Conservation (phyloP, 2,113 vertebrate genomes). For the Delphinus delphis region DNA sequence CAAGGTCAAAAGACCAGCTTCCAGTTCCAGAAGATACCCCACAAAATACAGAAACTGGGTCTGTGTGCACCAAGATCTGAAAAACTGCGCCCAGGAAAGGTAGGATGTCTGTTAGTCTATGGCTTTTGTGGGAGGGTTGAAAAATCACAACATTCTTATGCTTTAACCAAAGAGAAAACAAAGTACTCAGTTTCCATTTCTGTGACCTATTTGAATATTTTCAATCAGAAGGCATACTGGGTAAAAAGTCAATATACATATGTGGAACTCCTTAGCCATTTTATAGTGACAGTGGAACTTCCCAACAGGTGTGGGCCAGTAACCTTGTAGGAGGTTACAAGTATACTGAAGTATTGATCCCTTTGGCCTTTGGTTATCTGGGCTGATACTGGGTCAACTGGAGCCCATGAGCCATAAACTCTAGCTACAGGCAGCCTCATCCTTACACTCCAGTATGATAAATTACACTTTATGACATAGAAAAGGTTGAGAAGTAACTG, state of each 20-base stretch:
- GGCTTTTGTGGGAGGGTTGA: not conserved
- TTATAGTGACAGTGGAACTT: not conserved
- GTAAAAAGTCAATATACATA: not conserved
- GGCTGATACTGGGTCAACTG: not conserved
- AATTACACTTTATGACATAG: not conserved
- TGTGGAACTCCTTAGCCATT: slow-evolving; percentile 7
- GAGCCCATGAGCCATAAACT: not conserved
- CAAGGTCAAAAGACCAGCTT: not conserved
- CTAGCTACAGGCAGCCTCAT: not conserved
- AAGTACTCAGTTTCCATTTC: slow-evolving; percentile 17
- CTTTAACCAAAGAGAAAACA: not conserved
- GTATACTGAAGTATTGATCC: not conserved
- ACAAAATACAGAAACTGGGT: slow-evolving; percentile 39
- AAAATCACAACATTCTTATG: slow-evolving; percentile 24
- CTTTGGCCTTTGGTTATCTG: not conserved
- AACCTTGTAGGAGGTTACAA: not conserved
- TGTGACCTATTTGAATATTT: not conserved
- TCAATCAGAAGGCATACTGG: not conserved
- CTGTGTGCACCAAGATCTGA: slow-evolving; percentile 86
- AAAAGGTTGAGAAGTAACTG: not conserved
- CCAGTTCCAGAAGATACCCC: not conserved
- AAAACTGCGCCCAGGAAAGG: slow-evolving; percentile 34
- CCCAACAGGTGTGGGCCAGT: not conserved
- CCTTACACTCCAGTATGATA: not conserved
- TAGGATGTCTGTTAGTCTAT: not conserved